Percentiles rank a stretch among this genome's conserved stretches.
phyloP scores from a whole-genome alignment of 2,797 vertebrate species.

The Sebastes matsubarae region DNA sequence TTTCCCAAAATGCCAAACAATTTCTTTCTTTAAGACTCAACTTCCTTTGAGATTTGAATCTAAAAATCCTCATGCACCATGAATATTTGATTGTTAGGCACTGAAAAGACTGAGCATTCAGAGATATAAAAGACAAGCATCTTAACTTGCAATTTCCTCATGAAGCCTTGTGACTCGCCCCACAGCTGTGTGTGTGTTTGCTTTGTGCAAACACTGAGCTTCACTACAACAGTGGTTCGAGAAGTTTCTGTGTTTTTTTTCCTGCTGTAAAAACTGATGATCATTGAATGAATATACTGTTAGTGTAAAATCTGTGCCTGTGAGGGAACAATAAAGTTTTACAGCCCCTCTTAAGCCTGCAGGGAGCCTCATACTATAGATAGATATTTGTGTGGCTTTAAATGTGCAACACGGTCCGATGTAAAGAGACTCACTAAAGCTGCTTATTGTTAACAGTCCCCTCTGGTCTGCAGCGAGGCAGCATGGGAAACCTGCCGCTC shows the following conservation, averaged over 20 bases:
- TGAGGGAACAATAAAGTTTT: not conserved
- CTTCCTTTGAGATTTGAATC: not conserved
- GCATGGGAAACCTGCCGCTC: constrained; percentile 19
- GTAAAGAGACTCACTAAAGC: not conserved
- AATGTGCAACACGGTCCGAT: not conserved
- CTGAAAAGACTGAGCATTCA: not conserved
- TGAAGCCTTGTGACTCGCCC: not conserved
- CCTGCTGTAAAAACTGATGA: not conserved
- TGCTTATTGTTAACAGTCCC: not conserved
- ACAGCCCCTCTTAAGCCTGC: not conserved
- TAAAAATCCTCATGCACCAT: not conserved
- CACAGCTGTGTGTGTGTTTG: not conserved
- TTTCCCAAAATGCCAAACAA: not conserved
- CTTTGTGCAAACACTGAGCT: not conserved
- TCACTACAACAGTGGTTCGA: not conserved
- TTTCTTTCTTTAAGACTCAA: not conserved
- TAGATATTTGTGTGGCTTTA: not conserved
- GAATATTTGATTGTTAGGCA: not conserved
- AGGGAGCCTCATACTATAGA: not conserved
- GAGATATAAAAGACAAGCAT: not conserved
- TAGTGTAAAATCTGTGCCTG: not conserved
- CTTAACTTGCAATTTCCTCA: not conserved
- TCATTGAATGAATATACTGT: not conserved
- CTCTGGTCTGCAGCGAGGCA: constrained; percentile 9
- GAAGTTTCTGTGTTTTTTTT: not conserved